These are phyloP conservation scores for Haemorhous mexicanus DNA, from an alignment of 2,113 vertebrate species.

Conservation along the genomic window DNA sequence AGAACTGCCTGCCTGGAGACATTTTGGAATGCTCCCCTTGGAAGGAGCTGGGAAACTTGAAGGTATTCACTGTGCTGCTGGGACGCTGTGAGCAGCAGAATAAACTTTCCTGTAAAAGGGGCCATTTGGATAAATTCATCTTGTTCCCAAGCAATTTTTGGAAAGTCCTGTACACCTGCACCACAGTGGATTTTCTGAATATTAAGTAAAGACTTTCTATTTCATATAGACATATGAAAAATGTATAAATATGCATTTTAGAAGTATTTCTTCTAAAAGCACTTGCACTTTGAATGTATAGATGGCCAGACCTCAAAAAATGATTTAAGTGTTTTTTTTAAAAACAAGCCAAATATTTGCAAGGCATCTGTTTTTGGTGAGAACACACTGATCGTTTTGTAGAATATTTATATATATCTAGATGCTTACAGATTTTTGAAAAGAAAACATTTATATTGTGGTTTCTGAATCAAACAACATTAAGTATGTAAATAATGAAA, in stretches of 20 bases:
- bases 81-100: neutral
- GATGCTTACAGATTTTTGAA: slow-evolving; percentile 58
- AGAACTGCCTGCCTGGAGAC: accelerated
- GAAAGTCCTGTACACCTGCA: slow-evolving; percentile 20
- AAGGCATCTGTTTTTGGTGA: slow-evolving; percentile 35
- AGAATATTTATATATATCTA: slow-evolving; percentile 37
- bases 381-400: slow-evolving; percentile 66
- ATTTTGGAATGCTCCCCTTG: neutral
- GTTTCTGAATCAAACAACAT: slow-evolving; percentile 73
- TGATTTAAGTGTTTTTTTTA: slow-evolving; percentile 66
- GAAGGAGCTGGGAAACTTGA: neutral
- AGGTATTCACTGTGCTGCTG: neutral
- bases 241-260: slow-evolving; percentile 30
- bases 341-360: slow-evolving; percentile 63
- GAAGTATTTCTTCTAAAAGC: slow-evolving; percentile 54
- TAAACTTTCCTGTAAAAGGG: neutral
- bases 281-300: slow-evolving; percentile 39
- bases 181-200: slow-evolving; percentile 23
- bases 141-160: neutral
- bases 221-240: neutral
- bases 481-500: slow-evolving; percentile 77
- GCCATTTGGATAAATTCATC: slow-evolving; percentile 10
- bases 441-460: slow-evolving; percentile 75
- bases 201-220: neutral
- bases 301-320: slow-evolving; percentile 64